Conservation (phyloP, 2,797 vertebrate species). For the Anas bahamensis region DNA sequence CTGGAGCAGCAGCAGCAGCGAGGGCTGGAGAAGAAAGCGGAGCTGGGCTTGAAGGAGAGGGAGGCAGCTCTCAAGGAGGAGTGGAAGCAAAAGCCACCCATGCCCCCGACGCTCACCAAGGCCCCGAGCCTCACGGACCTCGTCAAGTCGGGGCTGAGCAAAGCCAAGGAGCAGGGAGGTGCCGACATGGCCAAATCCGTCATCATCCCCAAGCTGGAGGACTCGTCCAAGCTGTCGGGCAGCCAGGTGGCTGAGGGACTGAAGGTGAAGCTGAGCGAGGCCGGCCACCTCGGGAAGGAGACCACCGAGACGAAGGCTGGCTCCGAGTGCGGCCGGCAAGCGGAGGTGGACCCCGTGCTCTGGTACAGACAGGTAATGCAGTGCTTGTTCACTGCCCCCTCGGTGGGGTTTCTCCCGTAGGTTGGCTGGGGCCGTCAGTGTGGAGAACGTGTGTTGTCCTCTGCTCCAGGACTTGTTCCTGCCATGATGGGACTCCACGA, state of each 20-base stretch:
- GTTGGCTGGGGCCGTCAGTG: background rate
- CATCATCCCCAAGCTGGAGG: constrained; percentile 92
- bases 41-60: constrained; percentile 90
- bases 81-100: constrained; percentile 94
- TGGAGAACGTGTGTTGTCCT: fast-evolving
- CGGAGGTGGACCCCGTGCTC: constrained; percentile 90
- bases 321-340: constrained; percentile 86
- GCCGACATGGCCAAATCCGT: constrained; percentile 90
- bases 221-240: constrained; percentile 83
- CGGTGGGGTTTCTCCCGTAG: background rate
- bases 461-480: background rate
- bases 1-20: constrained; percentile 89
- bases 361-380: constrained; percentile 97
- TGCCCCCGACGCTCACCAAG: constrained; percentile 94
- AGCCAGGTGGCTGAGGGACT: constrained; percentile 90
- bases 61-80: constrained; percentile 91
- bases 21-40: constrained; percentile 90
- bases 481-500: background rate
- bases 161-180: constrained; percentile 88
- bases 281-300: constrained; percentile 91
- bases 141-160: constrained; percentile 88
- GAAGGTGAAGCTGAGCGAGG: constrained; percentile 93
- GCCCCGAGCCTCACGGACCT: constrained; percentile 92
- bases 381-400: background rate
- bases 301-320: constrained; percentile 83